Evolutionary conservation across 2,113 vertebrate genomes (phyloP).

Genomic region (Atlantisia rogersi): DNA sequence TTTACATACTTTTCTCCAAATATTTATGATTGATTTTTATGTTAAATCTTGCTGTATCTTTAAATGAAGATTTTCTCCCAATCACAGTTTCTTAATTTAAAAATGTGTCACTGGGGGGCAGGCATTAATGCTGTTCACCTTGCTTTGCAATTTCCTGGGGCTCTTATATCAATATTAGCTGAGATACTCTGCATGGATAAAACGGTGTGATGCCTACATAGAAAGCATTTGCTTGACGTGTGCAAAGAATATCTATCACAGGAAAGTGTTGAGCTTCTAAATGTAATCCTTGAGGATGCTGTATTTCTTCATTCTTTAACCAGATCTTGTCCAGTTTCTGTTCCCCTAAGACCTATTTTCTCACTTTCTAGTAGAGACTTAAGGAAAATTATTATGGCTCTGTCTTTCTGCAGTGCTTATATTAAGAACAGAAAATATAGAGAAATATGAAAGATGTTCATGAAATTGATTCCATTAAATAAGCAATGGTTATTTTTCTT

Average conservation of each 20-base stretch:
- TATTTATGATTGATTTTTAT: not conserved
- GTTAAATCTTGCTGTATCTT: not conserved
- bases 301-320: not conserved
- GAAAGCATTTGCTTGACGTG: not conserved
- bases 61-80: not conserved
- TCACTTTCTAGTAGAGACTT: not conserved
- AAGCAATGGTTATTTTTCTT: not conserved
- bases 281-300: not conserved
- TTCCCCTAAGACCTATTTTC: not conserved
- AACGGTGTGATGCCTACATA: not conserved
- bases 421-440: not conserved
- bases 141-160: not conserved
- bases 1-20: not conserved
- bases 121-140: not conserved
- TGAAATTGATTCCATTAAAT: not conserved
- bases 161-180: not conserved
- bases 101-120: not conserved
- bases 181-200: not conserved
- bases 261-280: not conserved
- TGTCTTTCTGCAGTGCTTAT: not conserved
- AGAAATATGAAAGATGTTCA: not conserved
- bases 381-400: not conserved
- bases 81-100: not conserved
- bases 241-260: not conserved
- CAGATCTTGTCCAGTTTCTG: not conserved